phyloP scores from a whole-genome alignment of 2,888 invertebrate species.

The Ophioninae sp. region DNA sequence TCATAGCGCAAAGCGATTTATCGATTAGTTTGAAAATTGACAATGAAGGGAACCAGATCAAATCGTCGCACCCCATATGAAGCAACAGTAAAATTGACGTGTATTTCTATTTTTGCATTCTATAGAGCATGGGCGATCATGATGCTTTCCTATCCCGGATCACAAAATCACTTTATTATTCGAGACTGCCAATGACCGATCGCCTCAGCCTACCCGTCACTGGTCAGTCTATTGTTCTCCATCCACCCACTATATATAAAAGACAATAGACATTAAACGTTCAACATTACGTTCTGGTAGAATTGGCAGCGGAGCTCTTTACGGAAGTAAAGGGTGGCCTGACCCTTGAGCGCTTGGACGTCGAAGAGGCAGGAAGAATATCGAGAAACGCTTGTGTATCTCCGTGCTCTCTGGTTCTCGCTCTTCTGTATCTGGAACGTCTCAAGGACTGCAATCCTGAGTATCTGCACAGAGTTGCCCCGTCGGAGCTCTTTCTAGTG shows the following conservation, averaged over 20 bases:
- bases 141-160: slow-evolving; percentile 91
- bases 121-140: slow-evolving; percentile 86
- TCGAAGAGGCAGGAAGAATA: slow-evolving; percentile 89
- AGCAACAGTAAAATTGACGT: neutral
- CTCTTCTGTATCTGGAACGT: slow-evolving; percentile 96
- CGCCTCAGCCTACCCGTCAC: slow-evolving; percentile 90
- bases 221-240: slow-evolving; percentile 83
- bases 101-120: slow-evolving; percentile 67
- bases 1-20: no score
- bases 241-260: neutral
- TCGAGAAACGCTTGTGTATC: slow-evolving; percentile 92
- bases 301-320: slow-evolving; percentile 92
- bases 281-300: slow-evolving; percentile 81
- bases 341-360: slow-evolving; percentile 89
- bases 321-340: slow-evolving; percentile 89
- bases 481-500: slow-evolving; percentile 96
- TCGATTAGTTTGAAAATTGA: no score
- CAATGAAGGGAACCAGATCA: neutral
- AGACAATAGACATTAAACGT: slow-evolving; percentile 41
- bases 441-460: slow-evolving; percentile 91
- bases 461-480: slow-evolving; percentile 91
- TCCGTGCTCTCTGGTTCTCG: slow-evolving; percentile 95
- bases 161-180: slow-evolving; percentile 94
- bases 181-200: slow-evolving; percentile 87
- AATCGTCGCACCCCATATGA: no score